Percentiles rank a stretch among this genome's conserved stretches.
Evolutionary conservation across 2,113 vertebrate species (phyloP).

Genomic region (Stercorarius parasiticus): DNA sequence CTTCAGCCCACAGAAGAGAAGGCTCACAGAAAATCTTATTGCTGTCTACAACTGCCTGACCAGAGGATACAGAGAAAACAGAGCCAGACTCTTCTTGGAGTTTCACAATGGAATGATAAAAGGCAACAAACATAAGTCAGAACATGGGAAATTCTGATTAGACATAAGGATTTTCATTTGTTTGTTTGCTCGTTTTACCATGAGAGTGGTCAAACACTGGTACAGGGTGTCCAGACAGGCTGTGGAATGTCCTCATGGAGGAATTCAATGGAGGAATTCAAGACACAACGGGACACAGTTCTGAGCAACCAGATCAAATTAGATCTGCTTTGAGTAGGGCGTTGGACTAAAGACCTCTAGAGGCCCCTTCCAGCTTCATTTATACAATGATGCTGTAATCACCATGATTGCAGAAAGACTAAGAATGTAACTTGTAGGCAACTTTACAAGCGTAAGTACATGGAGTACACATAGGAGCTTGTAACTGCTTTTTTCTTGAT

Average conservation of each 20-base stretch:
- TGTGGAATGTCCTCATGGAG: neutral
- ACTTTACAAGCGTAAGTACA: neutral
- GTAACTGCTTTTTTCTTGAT: neutral
- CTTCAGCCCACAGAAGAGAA: neutral
- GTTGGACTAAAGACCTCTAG: neutral
- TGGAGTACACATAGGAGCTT: neutral
- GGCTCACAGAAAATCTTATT: neutral
- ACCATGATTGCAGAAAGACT: neutral
- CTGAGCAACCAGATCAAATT: neutral
- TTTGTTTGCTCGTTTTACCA: neutral
- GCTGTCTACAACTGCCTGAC: neutral
- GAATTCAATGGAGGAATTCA: neutral
- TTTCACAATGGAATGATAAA: neutral
- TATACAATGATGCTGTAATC: neutral
- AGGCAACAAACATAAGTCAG: neutral
- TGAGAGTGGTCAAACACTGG: neutral
- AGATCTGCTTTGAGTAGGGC: neutral
- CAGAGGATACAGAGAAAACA: neutral
- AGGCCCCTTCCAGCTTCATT: neutral
- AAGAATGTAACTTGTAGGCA: neutral
- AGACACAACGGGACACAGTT: neutral
- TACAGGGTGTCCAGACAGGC: neutral
- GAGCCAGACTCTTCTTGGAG: neutral
- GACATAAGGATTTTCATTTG: neutral
- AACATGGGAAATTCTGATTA: neutral